Percentiles rank a stretch among this genome's conserved stretches.
These are phyloP conservation scores for Tachysurus vachellii DNA, from an alignment of 2,113 vertebrate species.

Conservation along the genomic window DNA sequence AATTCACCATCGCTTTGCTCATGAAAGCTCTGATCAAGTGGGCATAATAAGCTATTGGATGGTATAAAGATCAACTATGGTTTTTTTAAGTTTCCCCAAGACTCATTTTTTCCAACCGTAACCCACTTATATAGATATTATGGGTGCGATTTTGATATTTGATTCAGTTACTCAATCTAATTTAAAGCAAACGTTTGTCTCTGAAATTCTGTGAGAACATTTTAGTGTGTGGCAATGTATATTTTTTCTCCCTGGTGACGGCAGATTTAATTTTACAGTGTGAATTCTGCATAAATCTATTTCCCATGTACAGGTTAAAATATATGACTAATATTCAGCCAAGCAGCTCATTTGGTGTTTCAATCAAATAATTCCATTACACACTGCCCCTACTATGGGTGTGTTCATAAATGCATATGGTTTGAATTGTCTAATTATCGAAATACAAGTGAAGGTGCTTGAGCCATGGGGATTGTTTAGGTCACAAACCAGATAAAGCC, in stretches of 20 bases:
- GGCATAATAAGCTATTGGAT: conserved; percentile 32
- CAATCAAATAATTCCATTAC: not conserved
- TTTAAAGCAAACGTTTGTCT: not conserved
- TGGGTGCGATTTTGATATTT: conserved; percentile 7
- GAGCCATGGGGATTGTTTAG: not conserved
- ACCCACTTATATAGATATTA: not conserved
- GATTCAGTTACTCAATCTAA: not conserved
- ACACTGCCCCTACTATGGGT: not conserved
- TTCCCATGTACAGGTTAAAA: not conserved
- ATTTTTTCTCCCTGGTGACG: not conserved
- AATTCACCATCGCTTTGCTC: conserved; percentile 52
- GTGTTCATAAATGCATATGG: not conserved
- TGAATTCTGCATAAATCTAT: not conserved
- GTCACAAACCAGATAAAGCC: not conserved
- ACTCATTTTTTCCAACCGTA: conserved; percentile 16
- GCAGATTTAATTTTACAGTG: not conserved
- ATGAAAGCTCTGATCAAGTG: conserved; percentile 16
- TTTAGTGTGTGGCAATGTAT: not conserved
- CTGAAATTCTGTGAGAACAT: not conserved
- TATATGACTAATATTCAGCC: not conserved
- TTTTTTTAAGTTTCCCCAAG: not conserved
- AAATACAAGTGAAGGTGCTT: not conserved
- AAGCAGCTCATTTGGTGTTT: not conserved
- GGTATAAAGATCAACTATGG: conserved; percentile 29
- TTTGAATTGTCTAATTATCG: not conserved